Percentiles rank a stretch among this genome's conserved stretches.
Evolutionary conservation across 1,140 invertebrate species (phyloP).

Genomic region (Agrypnia vestita): DNA sequence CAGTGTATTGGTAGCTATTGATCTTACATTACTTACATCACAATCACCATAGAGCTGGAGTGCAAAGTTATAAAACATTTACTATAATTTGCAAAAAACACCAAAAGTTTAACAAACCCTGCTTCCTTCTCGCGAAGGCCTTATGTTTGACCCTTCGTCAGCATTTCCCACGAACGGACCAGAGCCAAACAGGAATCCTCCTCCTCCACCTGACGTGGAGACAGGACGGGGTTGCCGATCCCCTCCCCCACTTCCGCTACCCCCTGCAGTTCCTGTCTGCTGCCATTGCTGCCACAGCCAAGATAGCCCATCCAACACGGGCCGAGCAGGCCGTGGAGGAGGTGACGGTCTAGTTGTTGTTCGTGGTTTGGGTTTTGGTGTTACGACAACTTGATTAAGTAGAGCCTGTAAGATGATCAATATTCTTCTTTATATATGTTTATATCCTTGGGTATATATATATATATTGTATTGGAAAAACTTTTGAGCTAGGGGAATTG

Average conservation of each 20-base stretch:
- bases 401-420: constrained; percentile 65
- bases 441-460: too few relatives aligned
- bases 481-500: too few relatives aligned
- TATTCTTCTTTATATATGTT: too few relatives aligned
- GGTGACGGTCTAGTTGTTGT: constrained; percentile 67
- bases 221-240: constrained; percentile 61
- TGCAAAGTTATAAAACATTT: too few relatives aligned
- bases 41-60: too few relatives aligned
- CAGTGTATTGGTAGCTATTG: too few relatives aligned
- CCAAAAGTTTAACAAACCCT: constrained; percentile 48
- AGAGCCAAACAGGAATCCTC: constrained; percentile 71
- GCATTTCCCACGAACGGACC: constrained; percentile 71
- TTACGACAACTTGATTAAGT: constrained; percentile 73
- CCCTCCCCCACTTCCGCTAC: constrained; percentile 3
- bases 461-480: too few relatives aligned
- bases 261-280: constrained; percentile 65
- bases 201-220: constrained; percentile 63
- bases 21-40: too few relatives aligned
- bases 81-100: background rate
- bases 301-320: constrained; percentile 70
- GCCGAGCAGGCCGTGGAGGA: constrained; percentile 63
- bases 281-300: constrained; percentile 74
- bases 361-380: constrained; percentile 68
- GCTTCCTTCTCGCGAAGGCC: constrained; percentile 60
- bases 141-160: constrained; percentile 63